Evolutionary conservation across 2,113 vertebrate genomes (phyloP).

Genomic region (Cyprinodon brontotheroides): DNA sequence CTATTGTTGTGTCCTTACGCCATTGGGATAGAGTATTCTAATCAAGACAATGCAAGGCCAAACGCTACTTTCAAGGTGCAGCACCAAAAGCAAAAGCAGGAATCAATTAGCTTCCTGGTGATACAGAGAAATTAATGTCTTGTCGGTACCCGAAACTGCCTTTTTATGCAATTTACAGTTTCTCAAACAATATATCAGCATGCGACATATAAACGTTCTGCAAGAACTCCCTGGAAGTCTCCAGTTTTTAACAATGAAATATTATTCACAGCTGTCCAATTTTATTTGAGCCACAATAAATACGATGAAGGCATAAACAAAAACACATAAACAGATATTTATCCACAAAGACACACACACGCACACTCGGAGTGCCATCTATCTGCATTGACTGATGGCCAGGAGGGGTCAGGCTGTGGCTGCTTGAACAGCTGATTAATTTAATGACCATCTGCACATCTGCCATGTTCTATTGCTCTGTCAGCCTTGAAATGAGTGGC

Average conservation of each 20-base stretch:
- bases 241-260: neutral
- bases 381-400: conserved; percentile 13
- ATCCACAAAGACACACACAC: neutral
- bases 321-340: neutral
- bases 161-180: no score
- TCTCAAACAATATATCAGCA: neutral
- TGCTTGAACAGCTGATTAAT: conserved; percentile 27
- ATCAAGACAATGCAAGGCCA: neutral
- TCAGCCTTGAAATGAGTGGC: neutral
- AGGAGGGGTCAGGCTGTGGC: conserved; percentile 8
- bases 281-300: neutral
- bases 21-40: neutral
- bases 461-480: neutral
- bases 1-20: no score
- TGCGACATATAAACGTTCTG: neutral
- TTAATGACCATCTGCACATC: conserved; percentile 31
- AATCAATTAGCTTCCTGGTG: neutral
- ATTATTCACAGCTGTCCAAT: conserved; percentile 12
- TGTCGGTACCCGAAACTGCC: neutral
- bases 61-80: neutral
- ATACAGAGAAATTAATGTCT: neutral
- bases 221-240: neutral
- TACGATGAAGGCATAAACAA: neutral
- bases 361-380: neutral
- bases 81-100: neutral